Evolutionary conservation across 2,797 vertebrate species (phyloP), one percentile per base, ranked within the genome.

Genomic region (Sebastolobus alascanus): DNA sequence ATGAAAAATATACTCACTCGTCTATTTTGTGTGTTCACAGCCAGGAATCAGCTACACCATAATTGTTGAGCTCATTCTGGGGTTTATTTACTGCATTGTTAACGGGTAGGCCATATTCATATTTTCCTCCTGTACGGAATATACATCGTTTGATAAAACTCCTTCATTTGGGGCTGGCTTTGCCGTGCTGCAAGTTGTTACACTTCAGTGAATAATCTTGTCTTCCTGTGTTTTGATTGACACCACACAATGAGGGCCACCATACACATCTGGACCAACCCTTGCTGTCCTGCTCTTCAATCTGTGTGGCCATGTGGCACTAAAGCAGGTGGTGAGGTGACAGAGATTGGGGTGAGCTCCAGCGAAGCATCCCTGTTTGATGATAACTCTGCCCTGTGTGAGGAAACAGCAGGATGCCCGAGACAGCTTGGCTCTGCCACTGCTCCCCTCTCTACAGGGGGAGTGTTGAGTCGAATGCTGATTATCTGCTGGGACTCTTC

Each of bases 361-460:
- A 86, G 58, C 73, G 84, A 82, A 77, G 87, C 80, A 9, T 86
- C 80, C 31, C 81, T 73, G 86, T 86, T 81, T 90, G 85, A 84
- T 83, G 78, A 90, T 84, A 80, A 77, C 80, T 80, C 73, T 83
- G 50, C 84, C 71, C 79, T 50, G 73, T 83, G 82, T 89, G 81
- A 73, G 82, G 85, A 70, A 87, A 76, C 90, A 70, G 87, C 84
- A 73, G 86, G 88, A 66, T 4, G 65, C 63, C 79, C 37, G 16
- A 68, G 83, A 80, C 67, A 84, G 72, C 83, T 79, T 10, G 67
- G 35, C 75, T 78, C 61, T 54, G 16, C 59, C 27, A 10, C 43
- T 8, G 71, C 68, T 84, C 55, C 33, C 8, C 38, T 74, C 75
- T 77, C 80, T 68, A 67, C 76, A 83, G 80, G 81, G 25, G 8